Conservation (phyloP, 2,113 vertebrate genomes). For the Zeus faber region DNA sequence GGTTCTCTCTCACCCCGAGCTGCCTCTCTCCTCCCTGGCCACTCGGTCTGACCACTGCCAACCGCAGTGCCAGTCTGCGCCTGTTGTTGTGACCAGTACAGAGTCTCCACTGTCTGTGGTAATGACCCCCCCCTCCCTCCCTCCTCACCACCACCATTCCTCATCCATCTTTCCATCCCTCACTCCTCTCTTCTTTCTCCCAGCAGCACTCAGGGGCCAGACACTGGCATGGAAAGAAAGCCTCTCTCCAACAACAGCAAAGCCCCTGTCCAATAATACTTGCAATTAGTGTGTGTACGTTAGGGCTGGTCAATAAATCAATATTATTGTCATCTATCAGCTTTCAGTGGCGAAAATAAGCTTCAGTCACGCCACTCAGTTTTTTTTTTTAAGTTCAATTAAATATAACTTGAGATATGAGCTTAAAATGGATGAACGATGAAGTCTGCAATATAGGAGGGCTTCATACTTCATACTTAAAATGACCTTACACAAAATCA, state of each 20-base stretch:
- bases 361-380: constrained; percentile 32
- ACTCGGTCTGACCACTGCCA: constrained; percentile 28
- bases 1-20: constrained; percentile 21
- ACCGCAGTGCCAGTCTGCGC: constrained; percentile 57
- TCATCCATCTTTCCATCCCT: background rate
- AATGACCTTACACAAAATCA: too few relatives aligned
- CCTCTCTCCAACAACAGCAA: constrained; percentile 39
- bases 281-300: too few relatives aligned
- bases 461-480: too few relatives aligned
- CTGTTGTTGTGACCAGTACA: constrained; percentile 66
- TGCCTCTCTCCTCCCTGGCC: constrained; percentile 11
- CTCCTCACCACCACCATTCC: constrained; percentile 20
- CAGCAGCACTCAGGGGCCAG: constrained; percentile 40
- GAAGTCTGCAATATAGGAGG: too few relatives aligned
- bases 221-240: too few relatives aligned
- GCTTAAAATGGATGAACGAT: too few relatives aligned
- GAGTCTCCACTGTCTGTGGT: constrained; percentile 61
- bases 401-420: too few relatives aligned
- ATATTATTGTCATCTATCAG: too few relatives aligned
- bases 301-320: too few relatives aligned
- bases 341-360: too few relatives aligned
- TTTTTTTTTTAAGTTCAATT: too few relatives aligned
- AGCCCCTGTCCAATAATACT: constrained; percentile 37
- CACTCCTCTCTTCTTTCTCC: constrained; percentile 34
- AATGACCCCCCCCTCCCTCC: constrained; percentile 32